Conservation (phyloP, 2,888 invertebrate species). For the Idaea straminata region DNA sequence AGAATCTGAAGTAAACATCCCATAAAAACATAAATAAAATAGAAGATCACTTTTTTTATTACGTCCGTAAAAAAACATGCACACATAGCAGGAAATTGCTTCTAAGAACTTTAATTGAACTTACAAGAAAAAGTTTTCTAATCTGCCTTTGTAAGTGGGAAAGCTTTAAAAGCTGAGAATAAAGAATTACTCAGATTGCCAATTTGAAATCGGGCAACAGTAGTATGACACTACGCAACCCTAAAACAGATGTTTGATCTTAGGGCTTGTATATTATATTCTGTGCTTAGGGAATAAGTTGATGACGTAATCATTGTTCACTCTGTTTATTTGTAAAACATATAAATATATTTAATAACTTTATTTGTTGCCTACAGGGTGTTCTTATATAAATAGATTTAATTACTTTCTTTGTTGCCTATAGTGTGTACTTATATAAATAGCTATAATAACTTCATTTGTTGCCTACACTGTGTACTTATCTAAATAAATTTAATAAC, state of each 20-base stretch:
- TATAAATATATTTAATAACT: no score
- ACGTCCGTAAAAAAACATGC: constrained; percentile 24
- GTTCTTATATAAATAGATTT: no score
- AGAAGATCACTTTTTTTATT: neutral
- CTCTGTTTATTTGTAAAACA: no score
- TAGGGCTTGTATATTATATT: no score
- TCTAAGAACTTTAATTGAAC: constrained; percentile 76
- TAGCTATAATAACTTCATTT: no score
- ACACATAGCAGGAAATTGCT: constrained; percentile 68
- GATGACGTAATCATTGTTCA: no score
- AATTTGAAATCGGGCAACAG: constrained; percentile 10
- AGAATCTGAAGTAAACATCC: neutral
- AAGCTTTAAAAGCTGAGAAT: constrained; percentile 61
- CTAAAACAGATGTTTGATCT: neutral
- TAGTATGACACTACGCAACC: neutral
- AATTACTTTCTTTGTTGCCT: no score
- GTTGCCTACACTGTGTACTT: no score
- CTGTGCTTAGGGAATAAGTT: no score
- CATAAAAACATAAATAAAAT: neutral
- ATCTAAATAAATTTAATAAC: no score
- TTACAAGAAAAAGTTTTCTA: constrained; percentile 75
- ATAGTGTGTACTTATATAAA: no score
- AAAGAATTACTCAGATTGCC: constrained; percentile 36
- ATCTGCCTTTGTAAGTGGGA: constrained; percentile 70
- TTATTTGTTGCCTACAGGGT: no score